Base-by-base conservation (phyloP, 2,888 invertebrate genomes). In the Drosophila conformis region DNA sequence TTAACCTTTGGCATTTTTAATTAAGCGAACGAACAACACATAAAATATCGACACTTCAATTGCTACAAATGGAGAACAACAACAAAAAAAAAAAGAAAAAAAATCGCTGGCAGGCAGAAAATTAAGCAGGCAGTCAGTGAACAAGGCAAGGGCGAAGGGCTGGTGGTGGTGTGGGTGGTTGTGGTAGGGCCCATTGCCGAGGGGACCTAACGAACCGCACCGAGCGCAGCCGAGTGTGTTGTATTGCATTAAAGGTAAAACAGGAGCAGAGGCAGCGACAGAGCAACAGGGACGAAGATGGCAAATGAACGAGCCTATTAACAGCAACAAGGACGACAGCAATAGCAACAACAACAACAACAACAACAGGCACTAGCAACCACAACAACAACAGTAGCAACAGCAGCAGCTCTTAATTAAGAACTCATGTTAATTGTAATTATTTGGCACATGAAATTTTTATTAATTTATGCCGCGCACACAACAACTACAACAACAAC, bases 391-490 rank as follows among this genome's bases (percentile, higher is more conserved):
- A 52, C 31, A 21, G 6, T 56, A 76, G 15, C 60, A 62, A 25
- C 59, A 53, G 18, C 51, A 51, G 31, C 67, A 53, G 88, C 88
- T 82, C 90, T 91, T 91, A 91, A 91, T 91, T 91, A 91, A 91
- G 91, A 91, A 88, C 90, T 91, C 91, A 91, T 91, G 91, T 91
- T 91, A 91, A 91, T 90, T 90, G 90, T 90, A 92, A 91, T 91
- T 91, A 91, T 91, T 92, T 91, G 90, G 89, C 90, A 91, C 90
- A 91, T 91, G 92, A 90, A 92, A 91, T 86, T 90, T 91, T 91
- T 92, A 92, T 92, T 91, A 91, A 91, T 91, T 91, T 90, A 90
- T 85, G 78, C 81, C 85, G 75, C 80, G 86, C 82, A 64, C 78
- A 76, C 63, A 70, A 42, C 62, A 83, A 51, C 76, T 74, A 29